phyloP scores from a whole-genome alignment of 2,113 vertebrate species.

The Thymallus thymallus region DNA sequence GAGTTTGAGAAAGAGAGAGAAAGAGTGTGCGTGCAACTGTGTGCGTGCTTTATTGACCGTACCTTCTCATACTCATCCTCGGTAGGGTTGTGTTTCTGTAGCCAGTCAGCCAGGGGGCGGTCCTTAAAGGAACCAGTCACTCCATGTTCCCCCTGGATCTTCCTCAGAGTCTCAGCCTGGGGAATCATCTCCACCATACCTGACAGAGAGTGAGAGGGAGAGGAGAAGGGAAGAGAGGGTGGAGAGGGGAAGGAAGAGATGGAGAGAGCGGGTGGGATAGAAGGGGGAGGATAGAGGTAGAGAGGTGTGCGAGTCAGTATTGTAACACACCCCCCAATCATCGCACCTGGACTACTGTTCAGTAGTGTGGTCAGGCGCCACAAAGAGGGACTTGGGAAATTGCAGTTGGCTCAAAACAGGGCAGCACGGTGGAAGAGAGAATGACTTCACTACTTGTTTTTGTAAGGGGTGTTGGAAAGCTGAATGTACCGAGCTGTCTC shows the following conservation, averaged over 20 bases:
- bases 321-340: not conserved
- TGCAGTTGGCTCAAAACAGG: no score
- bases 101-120: conserved; percentile 90
- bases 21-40: not conserved
- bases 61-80: conserved; percentile 97
- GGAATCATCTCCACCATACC: conserved; percentile 99
- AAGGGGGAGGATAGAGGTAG: not conserved
- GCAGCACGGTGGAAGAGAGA: no score
- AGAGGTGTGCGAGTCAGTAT: not conserved
- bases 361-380: no score
- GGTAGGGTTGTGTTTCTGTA: conserved; percentile 92
- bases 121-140: conserved; percentile 98
- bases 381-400: no score
- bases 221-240: not conserved
- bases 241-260: not conserved
- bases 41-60: not conserved
- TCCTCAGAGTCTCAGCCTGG: conserved; percentile 91
- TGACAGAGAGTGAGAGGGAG: conserved; percentile 41
- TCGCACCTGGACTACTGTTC: no score
- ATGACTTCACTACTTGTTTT: no score
- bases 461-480: no score
- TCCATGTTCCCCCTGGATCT: conserved; percentile 96
- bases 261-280: not conserved
- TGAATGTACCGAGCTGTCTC: no score
- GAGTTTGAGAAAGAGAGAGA: not conserved